Evolutionary conservation across 2,797 vertebrate genomes (phyloP), one percentile per base, ranked within the genome.

Genomic region (Holocentrus rufus): DNA sequence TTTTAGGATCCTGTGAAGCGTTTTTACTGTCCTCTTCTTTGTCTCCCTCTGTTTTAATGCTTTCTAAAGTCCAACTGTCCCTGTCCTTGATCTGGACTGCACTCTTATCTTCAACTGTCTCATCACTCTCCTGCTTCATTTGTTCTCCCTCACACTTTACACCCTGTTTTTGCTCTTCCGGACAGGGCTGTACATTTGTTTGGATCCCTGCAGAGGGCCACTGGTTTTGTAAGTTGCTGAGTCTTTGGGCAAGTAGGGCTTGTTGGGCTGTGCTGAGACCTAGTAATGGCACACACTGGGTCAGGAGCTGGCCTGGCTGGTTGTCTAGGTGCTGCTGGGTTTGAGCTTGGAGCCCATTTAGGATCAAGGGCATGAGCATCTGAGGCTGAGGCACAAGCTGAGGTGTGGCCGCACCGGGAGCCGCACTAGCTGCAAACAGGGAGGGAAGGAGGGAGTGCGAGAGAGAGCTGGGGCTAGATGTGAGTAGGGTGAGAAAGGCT

Each of bases 161-260:
- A 53, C 60, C 80, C 58, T 77, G 78, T 47, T 83, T 87, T 82
- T 81, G 83, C 81, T 91, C 92, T 22, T 93, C 91, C 17, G 67
- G 54, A 74, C 76, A 71, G 53, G 81, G 62, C 58, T 83, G 90
- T 57, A 80, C 60, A 44, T 85, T 87, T 76, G 83, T 53, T 49
- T 85, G 73, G 69, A 91, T 61, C 72, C 89, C 90, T 46, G 86
- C 77, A 61, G 93, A 81, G 71, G 92, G 85, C 93, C 94, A 94
- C 80, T 94, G 94, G 89, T 80, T 93, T 82, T 93, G 93, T 83
- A 94, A 90, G 83, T 87, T 92, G 79, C 85, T 88, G 72, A 93
- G 90, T 93, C 93, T 94, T 93, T 95, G 94, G 88, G 93, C 89
- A 87, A 95, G 76, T 60, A 95, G 93, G 69, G 94, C 93, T 91